phyloP scores from a whole-genome alignment of 2,113 vertebrate species.

The Nematolebias whitei region DNA sequence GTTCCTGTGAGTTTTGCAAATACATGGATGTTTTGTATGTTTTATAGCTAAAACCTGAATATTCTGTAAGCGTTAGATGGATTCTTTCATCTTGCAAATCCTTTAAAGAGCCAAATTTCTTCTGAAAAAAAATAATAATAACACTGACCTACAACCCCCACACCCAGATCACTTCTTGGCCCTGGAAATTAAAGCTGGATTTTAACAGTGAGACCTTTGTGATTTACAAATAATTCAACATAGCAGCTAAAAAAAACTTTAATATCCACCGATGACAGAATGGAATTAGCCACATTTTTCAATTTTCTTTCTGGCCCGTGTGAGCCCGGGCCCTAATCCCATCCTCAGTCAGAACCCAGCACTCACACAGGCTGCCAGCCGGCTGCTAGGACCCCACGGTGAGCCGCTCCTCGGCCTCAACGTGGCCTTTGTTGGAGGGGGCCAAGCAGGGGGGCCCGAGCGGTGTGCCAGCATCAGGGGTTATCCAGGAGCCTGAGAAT shows the following conservation, averaged over 20 bases:
- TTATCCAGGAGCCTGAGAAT: conserved; percentile 84
- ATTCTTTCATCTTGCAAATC: conserved; percentile 46
- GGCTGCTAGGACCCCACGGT: conserved; percentile 65
- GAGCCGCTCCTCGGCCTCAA: conserved; percentile 70
- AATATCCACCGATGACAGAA: conserved; percentile 99
- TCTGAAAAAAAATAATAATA: conserved; percentile 51
- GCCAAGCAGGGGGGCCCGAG: conserved; percentile 12
- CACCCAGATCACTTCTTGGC: conserved; percentile 63
- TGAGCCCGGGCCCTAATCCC: conserved; percentile 86
- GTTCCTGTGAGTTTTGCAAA: not conserved
- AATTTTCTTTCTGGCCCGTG: conserved; percentile 79
- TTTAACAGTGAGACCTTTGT: conserved; percentile 93
- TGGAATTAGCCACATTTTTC: conserved; percentile 93
- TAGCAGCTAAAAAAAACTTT: conserved; percentile 84
- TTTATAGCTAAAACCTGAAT: not conserved
- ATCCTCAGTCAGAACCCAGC: conserved; percentile 75
- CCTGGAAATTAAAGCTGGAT: conserved; percentile 84
- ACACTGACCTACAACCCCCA: conserved; percentile 57
- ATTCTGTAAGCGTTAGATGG: not conserved
- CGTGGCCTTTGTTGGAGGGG: conserved; percentile 76
- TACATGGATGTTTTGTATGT: not conserved
- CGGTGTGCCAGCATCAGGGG: conserved; percentile 78
- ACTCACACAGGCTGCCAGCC: conserved; percentile 63
- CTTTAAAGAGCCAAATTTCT: conserved; percentile 53
- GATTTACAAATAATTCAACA: conserved; percentile 79